phyloP scores from a whole-genome alignment of 2,113 vertebrate species.

The Corythaixoides concolor region DNA sequence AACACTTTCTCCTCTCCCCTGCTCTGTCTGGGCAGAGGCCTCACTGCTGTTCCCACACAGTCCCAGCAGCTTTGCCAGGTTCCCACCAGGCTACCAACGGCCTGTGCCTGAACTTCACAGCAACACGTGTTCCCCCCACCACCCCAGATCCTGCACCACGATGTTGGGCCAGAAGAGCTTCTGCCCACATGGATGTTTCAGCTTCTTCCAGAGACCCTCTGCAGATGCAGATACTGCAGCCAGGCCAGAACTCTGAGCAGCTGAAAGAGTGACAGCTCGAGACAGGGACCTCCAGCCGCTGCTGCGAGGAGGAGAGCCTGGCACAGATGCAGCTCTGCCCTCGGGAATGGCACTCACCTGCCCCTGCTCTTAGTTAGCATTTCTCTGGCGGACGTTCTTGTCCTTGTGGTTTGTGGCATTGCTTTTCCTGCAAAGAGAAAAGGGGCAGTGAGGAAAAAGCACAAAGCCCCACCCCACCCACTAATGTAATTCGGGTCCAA shows the following conservation, averaged over 20 bases:
- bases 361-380: constrained; percentile 79
- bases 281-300: no score
- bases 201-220: background rate
- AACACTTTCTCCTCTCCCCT: background rate
- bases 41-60: accelerated
- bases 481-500: accelerated
- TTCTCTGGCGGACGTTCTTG: constrained; percentile 92
- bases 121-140: background rate
- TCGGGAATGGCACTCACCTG: constrained; percentile 47
- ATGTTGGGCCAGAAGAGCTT: background rate
- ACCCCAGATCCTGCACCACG: background rate
- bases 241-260: background rate
- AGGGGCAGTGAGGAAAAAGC: background rate
- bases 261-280: no score
- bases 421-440: constrained; percentile 83
- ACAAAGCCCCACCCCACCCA: background rate
- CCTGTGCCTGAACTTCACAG: no score
- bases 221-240: background rate
- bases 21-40: background rate
- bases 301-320: background rate
- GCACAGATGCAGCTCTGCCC: background rate
- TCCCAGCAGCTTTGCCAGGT: background rate
- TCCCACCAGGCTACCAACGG: background rate
- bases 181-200: background rate
- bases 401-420: constrained; percentile 89